Evolutionary conservation across 1,140 invertebrate species (phyloP), one percentile per base, ranked within the genome.

Genomic region (Araneus ventricosus): DNA sequence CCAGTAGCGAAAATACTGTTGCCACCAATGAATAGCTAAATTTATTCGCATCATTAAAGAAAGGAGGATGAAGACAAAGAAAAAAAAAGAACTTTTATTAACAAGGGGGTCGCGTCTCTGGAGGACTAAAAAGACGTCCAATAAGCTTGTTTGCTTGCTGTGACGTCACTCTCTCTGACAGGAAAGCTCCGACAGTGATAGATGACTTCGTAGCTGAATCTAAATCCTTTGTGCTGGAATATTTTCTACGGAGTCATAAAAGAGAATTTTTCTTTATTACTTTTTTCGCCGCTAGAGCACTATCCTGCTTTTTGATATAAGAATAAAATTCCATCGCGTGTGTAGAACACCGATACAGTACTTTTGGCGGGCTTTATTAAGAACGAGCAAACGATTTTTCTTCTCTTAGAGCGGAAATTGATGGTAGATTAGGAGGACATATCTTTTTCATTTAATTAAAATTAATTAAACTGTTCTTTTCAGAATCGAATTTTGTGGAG

Each of bases 91-190:
- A 37, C 17, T 24, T 45, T 41, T 85, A 63, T 63, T 87, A 63
- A 87, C 63, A 57, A 87, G 45, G 85, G 27, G 59, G 30, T 37
- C 22, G 57, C 34, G 37, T 84, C 82, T 57, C 82, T 52, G 37
- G 85, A 87, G 57, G 34, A 87, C 37, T 34, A 87, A 87, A 37
- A 87, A 63, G 85, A 87, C 85, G 41, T 87, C 85, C 85, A 87
- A 87, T 87, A 87, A 87, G 85, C 85, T 87, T 61, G 85, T 87
- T 87, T 87, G 85, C 85, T 61, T 87, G 34, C 85, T 45, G 37
- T 87, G 85, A 87, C 85, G 85, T 87, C 85, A 87, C 85, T 27
- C 5, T 22, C 37, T 27, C 34, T 87, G 85, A 87, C 85, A 87
- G 85, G 85, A 87, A 61, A 87, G 85, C 57, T 57, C 52, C 27